Conservation (phyloP, 2,888 invertebrate species). For the Folsomia manolachei region DNA sequence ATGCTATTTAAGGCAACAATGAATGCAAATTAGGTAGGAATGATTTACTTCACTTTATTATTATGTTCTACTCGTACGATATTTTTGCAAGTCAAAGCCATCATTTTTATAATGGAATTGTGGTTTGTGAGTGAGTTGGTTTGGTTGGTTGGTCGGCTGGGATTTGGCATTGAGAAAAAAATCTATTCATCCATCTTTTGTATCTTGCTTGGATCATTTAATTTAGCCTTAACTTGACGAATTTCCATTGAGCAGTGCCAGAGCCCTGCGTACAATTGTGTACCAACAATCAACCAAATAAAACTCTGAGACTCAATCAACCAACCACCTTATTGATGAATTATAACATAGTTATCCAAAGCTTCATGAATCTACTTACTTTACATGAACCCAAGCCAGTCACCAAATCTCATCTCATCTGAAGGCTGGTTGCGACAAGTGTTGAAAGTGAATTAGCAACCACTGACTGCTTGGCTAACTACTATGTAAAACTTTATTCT, state of each 20-base stretch:
- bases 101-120: background rate
- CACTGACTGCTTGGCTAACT: background rate
- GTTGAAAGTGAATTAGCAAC: background rate
- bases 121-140: no score
- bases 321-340: background rate
- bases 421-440: slow-evolving; percentile 3
- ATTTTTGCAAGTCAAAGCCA: background rate
- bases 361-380: no score
- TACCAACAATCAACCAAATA: background rate
- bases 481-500: no score
- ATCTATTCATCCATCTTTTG: background rate
- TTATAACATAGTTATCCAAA: background rate
- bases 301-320: background rate
- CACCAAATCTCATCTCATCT: no score
- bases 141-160: background rate
- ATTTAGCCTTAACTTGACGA: slow-evolving; percentile 4
- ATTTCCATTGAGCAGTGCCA: background rate
- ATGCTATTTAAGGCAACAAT: background rate
- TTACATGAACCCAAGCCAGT: no score
- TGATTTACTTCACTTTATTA: background rate
- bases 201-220: slow-evolving; percentile 8
- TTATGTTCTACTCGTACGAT: background rate
- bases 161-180: slow-evolving; percentile 2
- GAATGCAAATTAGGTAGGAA: background rate
- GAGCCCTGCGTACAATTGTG: background rate